Evolutionary conservation across 1,140 invertebrate genomes (phyloP).

Genomic region (Hetaerina americana): DNA sequence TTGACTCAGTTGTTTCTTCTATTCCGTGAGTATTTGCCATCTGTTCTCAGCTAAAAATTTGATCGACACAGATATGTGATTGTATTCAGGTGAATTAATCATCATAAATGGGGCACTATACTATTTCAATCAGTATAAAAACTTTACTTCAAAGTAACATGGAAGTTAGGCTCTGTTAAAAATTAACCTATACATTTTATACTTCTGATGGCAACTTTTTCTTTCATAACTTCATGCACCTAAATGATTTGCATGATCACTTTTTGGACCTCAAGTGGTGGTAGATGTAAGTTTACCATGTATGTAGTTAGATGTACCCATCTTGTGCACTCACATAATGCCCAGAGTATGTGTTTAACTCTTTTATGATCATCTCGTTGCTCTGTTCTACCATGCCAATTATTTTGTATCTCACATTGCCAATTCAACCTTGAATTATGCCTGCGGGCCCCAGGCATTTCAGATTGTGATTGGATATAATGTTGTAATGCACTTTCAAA

Average conservation of each 20-base stretch:
- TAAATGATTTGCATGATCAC: neutral
- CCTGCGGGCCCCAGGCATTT: neutral
- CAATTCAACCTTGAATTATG: neutral
- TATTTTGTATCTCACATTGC: neutral
- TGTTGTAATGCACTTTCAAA: neutral
- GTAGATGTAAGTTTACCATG: neutral
- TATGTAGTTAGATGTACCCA: neutral
- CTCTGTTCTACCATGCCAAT: neutral
- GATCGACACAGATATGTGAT: too few species aligned
- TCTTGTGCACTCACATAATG: neutral
- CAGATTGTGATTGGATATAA: neutral
- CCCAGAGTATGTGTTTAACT: neutral
- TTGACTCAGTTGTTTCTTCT: neutral
- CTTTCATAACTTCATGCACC: neutral
- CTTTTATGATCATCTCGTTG: neutral
- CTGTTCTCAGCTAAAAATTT: too few species aligned
- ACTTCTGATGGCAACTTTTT: neutral
- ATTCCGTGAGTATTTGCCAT: neutral
- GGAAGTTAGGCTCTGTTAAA: too few species aligned
- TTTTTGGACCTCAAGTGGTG: neutral
- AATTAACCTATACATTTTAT: too few species aligned
- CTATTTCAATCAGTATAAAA: too few species aligned
- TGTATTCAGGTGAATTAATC: too few species aligned
- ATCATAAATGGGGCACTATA: too few species aligned
- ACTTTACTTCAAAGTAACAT: too few species aligned